Evolutionary conservation across 2,888 invertebrate genomes (phyloP), one percentile per base, ranked within the genome.

Genomic region (Yponomeuta malinellus): DNA sequence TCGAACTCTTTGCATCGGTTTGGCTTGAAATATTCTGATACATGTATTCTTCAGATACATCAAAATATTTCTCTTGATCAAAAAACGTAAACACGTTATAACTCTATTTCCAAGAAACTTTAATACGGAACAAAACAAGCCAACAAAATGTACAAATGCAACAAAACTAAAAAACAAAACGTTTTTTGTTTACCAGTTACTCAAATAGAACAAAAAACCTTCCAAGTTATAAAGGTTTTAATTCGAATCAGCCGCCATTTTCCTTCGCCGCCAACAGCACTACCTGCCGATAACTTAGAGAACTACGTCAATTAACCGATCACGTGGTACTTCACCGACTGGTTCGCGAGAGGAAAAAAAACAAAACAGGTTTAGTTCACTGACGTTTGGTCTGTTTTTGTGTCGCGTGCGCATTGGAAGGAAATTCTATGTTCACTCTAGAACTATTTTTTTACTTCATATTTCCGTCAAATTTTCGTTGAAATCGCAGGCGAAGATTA

Each of bases 351-450:
- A 74, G 72, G 79, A 82, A 86, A 82, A 86, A 87, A 85, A 84
- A 80, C 78, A 80, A 71, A 90, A 89, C 89, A 89, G 85, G 88
- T 88, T 87, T 86, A 82, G 83, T 84, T 74, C 78, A 80, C 79
- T 91, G 90, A 89, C 90, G 89, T 88, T 81, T 82, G 76, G 76
- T 75, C 76, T 89, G 88, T 88, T 89, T 89, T 87, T 89, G 82
- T 86, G 85, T 80, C 52, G 52, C 81, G 84, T 79, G 81, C 79
- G 80, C 79, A 78, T 80, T 80, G 2, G 69, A 59, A 69, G 23
- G 23, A 31, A 65, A 29, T 64, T 31, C 31, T 65, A 12, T 64
- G 1, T 29, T 12, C 52, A 15, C 52, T 59, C 15, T 59, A 15
- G 52, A 59, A 15, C 15, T 59, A 15, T 59, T 59, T 59, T 59